Conservation (phyloP, 2,888 invertebrate species). For the Acrobasis repandana region DNA sequence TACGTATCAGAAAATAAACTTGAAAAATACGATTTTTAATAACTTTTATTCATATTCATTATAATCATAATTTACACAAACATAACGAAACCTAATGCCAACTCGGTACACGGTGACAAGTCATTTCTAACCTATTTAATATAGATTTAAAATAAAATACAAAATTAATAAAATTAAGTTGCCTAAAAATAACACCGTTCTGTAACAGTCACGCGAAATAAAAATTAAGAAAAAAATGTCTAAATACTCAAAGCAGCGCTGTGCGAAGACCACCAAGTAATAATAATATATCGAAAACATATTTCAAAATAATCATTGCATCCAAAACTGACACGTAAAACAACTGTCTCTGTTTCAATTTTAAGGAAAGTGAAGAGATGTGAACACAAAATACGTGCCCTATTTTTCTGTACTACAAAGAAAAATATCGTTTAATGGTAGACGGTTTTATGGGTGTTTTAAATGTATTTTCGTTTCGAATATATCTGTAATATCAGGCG, state of each 20-base stretch:
- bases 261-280: neutral
- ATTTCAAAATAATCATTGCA: no score
- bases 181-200: constrained; percentile 11
- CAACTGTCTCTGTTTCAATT: no score
- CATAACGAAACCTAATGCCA: constrained; percentile 75
- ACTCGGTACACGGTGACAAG: constrained; percentile 49
- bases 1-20: constrained; percentile 24
- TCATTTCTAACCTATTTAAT: constrained; percentile 26
- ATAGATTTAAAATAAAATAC: constrained; percentile 25
- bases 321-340: no score
- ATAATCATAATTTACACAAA: constrained; percentile 79
- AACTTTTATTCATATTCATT: constrained; percentile 75
- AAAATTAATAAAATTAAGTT: constrained; percentile 15
- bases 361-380: no score
- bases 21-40: constrained; percentile 60
- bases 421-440: no score
- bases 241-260: neutral
- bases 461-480: no score
- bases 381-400: no score
- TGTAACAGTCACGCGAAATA: constrained; percentile 8
- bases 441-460: no score
- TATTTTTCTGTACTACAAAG: no score
- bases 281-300: no score
- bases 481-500: no score
- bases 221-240: neutral